Evolutionary conservation across 35 echinoderm and acorn worm genomes (phyloP).

Genomic region (Nesometra sesokonis): DNA sequence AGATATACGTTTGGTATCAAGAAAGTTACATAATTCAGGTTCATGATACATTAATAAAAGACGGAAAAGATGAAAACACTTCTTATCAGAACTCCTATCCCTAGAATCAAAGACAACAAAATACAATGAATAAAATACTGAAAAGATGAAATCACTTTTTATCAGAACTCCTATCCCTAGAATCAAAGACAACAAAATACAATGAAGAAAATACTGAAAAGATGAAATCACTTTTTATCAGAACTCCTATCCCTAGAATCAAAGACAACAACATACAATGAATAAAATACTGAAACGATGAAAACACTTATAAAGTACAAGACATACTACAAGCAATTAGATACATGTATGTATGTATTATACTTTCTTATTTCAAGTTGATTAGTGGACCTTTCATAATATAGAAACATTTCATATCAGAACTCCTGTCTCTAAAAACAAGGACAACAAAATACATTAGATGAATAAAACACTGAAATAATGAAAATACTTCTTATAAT

Average conservation of each 20-base stretch:
- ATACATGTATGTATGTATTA: no score
- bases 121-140: not conserved
- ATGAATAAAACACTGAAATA: not conserved
- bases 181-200: not conserved
- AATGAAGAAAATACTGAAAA: not conserved
- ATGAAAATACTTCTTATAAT: no score
- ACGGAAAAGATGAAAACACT: slow-evolving; percentile 72
- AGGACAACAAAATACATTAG: not conserved
- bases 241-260: slow-evolving; percentile 37
- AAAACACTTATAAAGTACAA: not conserved
- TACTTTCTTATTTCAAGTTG: no score
- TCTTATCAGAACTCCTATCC: slow-evolving; percentile 51
- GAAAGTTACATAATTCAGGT: slow-evolving; percentile 89
- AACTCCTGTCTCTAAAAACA: slow-evolving; percentile 44
- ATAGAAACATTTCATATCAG: no score
- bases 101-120: slow-evolving; percentile 12
- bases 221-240: not conserved
- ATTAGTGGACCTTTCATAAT: no score
- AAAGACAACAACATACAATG: not conserved
- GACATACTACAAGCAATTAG: no score
- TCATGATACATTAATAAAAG: slow-evolving; percentile 92
- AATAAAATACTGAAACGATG: not conserved
- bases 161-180: slow-evolving; percentile 37
- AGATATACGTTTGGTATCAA: slow-evolving; percentile 88
- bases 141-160: not conserved